Percentiles rank a stretch among this genome's conserved stretches.
Conservation (phyloP, 2,888 invertebrate species). For the Operophtera brumata region DNA sequence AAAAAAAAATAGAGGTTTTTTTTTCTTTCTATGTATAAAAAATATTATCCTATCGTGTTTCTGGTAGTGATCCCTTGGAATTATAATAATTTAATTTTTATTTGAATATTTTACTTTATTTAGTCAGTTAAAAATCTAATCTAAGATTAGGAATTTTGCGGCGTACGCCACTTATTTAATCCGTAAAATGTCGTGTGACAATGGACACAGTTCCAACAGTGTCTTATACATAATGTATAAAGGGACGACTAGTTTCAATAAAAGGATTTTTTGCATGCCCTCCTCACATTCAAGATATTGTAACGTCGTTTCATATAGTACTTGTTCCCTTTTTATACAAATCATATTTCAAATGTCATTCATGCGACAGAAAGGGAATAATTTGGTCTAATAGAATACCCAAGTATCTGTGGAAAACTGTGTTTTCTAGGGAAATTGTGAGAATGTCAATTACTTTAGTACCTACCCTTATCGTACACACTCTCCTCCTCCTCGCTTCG, state of each 20-base stretch:
- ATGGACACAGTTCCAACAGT: constrained; percentile 45
- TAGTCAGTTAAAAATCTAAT: too few relatives aligned
- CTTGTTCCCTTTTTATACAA: constrained; percentile 62
- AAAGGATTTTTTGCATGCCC: constrained; percentile 75
- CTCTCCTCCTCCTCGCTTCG: too few relatives aligned
- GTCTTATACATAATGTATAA: constrained; percentile 77
- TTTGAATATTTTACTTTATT: too few relatives aligned
- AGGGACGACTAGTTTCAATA: constrained; percentile 75
- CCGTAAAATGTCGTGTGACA: constrained; percentile 33
- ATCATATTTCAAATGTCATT: constrained; percentile 57
- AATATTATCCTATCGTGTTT: too few relatives aligned
- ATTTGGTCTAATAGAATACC: constrained; percentile 21
- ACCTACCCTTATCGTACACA: too few relatives aligned
- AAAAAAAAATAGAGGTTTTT: too few relatives aligned
- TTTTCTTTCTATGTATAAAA: too few relatives aligned
- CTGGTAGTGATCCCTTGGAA: too few relatives aligned
- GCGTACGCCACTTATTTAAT: too few relatives aligned
- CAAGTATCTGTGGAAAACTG: neutral
- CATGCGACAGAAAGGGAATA: constrained; percentile 37
- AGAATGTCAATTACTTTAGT: too few relatives aligned
- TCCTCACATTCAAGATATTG: constrained; percentile 59
- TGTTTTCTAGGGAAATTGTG: constrained; percentile 1
- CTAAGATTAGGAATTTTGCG: too few relatives aligned
- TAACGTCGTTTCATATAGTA: constrained; percentile 50
- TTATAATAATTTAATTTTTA: too few relatives aligned